Evolutionary conservation across 2,888 invertebrate species (phyloP), one percentile per base, ranked within the genome.

Genomic region (Nemotelus nigrinus): DNA sequence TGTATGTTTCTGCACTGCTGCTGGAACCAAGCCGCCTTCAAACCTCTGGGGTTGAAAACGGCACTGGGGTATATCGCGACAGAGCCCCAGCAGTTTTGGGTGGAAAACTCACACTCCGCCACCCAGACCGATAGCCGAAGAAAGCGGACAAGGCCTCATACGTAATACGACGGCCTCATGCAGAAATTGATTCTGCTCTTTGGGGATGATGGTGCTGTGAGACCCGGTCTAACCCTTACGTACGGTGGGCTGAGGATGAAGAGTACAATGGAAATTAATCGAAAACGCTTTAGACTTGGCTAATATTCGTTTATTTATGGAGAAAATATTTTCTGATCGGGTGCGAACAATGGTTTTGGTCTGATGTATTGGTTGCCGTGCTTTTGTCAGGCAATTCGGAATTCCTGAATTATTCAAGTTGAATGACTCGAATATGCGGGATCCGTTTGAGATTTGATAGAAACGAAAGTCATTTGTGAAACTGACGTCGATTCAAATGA

Each of bases 181-280:
- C 25, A 25, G 25, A 25, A 25, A 25, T 25, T 25, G 25, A 25
- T 25, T 25, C 25, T 25, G 25, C 25, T 25, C 25, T 25, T 25
- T 25, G 25, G 25, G 25, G 25, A 25, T 25, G 25, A 25, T 25
- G 70, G 70, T 70, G 55, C 44, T 65, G 41, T n/a, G 10, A 50
- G 68, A 44, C 25, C 48, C 68, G 48, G 44, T 70, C 41, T 53
- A 70, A 53, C 70, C 70, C 70, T 68, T 68, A 68, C 50, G n/a
- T 48, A 25, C 25, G 25, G 25, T 25, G 70, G 50, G 55, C 60
- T 10, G 39, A 74, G 63, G 77, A 72, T 76, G 67, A 77, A 68
- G 74, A 75, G 72, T 50, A 77, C 79, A 77, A 79, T 79, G 77
- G 77, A 77, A 79, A 79, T 72, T 79, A 77, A 79, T 79, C 76